Evolutionary conservation across 1,140 invertebrate species (phyloP), one percentile per base, ranked within the genome.

Genomic region (Cryptotermes secundus): DNA sequence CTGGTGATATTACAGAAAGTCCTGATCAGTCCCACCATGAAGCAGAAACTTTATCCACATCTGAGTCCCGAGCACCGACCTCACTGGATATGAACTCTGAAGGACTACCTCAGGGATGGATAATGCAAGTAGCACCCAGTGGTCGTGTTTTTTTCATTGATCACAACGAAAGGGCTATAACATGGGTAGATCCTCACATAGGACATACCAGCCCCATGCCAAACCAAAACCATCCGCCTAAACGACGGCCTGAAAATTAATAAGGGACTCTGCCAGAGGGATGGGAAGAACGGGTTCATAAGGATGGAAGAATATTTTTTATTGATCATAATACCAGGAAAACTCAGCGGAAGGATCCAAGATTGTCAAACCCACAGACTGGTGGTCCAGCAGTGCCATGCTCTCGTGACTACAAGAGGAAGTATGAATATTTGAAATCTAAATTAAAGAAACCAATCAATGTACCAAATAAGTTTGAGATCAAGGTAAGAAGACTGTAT

Each of bases 311-410:
- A 88, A 98, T 99, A 86, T 99, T 99, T 91, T 99, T 99, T 89
- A 99, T 99, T 85, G 97, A 99, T 92, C 98, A 99, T 88, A 99
- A 98, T 91, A 98, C 96, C 19, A 95, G 97, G 89, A 97, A 95
- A 86, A 99, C 99, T 31, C 98, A 99, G 89, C 99, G 99, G 99
- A 98, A 99, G 91, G 99, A 99, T 93, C 98, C 99, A 34, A 92
- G 98, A 83, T 92, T 99, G 89, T 97, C 96, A 81, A 99, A 99
- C 93, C 96, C 97, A 86, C 95, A 96, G 90, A 98, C 99, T 87
- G 98, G 98, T 86, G 98, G 98, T 38, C 98, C 97, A 86, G 94
- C 97, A 86, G 96, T 99, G 88, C 97, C 97, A 59, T 99, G 99
- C 91, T 99, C 97, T 36, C 93, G 98, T 89, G 98, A 99, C 91